Base-by-base conservation (phyloP, 2,113 vertebrate genomes). In the Platysteira castanea region DNA sequence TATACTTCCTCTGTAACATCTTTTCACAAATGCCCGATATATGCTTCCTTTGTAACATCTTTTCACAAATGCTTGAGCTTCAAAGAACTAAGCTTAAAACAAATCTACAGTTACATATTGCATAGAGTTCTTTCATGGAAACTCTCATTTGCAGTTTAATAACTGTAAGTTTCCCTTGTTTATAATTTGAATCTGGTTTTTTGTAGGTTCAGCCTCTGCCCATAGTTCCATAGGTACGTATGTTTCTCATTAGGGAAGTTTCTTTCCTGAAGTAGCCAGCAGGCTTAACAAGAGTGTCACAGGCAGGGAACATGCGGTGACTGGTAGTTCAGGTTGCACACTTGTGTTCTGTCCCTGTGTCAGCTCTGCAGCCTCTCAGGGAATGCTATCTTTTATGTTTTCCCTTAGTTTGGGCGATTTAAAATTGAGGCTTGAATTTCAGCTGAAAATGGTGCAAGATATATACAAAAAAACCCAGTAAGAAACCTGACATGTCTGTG, bases 401-500 rank as follows among this genome's bases (percentile, higher is more conserved):
- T 53, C 44, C 56, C 42, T 52, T 57, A 11, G 24, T 61, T 59
- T 23, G 18, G 47, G 15, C 30, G 75, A 23, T 67, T 57, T 49
- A 59, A 87, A 77, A 28, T 64, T 73, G 46, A 47, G 35, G 24
- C 30, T 82, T 57, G 57, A 73, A 53, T 80, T 94, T 28, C 53
- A 35, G 28, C 23, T 89, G 53, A 64, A 71, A 86, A 71, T 23
- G 4, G 41, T 63, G 13, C 11, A 59, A 74, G 21, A 13, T 69
- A 21, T 6, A 42, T 82, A 87, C 10, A 21, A 49, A 84, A 15
- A 37, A 69, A 0, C 0, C 3, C 4, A 17, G 26, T 50, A 41
- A 47, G 33, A 30, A 8, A 4, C 8, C 4, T 9, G 2, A 6
- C 0, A 0, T 42, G 4, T 31, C 16, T 78, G 3, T 56, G 11